These are phyloP conservation scores for Danio rerio DNA, from an alignment of 2,113 vertebrate genomes.

Conservation along the genomic window DNA sequence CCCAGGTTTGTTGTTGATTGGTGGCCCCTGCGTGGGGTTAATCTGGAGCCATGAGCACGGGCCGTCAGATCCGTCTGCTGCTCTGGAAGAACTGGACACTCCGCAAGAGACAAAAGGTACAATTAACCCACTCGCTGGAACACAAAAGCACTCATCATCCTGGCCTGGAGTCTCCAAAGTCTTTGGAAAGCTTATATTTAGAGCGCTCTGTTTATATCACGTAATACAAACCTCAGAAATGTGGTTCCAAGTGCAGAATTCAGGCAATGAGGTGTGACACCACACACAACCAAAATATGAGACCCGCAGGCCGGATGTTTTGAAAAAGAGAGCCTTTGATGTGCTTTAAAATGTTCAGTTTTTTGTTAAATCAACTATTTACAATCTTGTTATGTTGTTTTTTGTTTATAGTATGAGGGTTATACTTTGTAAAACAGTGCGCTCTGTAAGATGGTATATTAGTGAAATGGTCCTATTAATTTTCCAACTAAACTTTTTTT, in stretches of 20 bases:
- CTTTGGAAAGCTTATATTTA: constrained; percentile 23
- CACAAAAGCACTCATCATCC: constrained; percentile 6
- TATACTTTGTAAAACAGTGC: background rate
- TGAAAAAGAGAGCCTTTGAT: background rate
- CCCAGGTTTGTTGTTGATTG: constrained; percentile 59
- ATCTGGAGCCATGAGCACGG: constrained; percentile 80
- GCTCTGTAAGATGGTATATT: too few relatives aligned
- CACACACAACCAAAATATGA: background rate
- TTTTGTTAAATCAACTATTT: background rate
- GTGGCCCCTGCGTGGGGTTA: constrained; percentile 69
- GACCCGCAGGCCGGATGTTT: background rate
- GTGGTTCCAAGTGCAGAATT: background rate
- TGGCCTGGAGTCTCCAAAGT: background rate
- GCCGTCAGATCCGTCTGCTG: constrained; percentile 85
- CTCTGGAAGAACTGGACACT: constrained; percentile 99
- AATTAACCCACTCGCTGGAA: background rate
- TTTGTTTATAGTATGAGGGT: background rate
- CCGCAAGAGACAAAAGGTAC: constrained; percentile 93
- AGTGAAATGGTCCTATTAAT: too few relatives aligned
- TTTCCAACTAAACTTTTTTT: too few relatives aligned
- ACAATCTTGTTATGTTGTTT: background rate
- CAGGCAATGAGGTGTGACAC: background rate
- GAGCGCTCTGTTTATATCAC: constrained; percentile 1
- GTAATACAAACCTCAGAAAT: background rate
- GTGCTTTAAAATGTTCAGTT: background rate